Conservation (phyloP, 2,888 invertebrate genomes). For the Oeneis ivallda region DNA sequence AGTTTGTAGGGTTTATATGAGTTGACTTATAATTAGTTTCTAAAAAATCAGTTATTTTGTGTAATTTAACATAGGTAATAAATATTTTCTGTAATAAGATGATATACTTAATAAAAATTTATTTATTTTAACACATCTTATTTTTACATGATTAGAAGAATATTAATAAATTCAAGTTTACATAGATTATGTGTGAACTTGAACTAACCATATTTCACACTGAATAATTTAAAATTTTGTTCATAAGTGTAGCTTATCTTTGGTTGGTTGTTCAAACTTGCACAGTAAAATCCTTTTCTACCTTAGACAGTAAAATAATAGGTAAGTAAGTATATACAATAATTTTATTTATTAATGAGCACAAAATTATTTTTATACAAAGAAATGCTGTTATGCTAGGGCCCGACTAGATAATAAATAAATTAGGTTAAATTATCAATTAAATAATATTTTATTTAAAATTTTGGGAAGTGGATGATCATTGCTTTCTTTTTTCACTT, state of each 20-base stretch:
- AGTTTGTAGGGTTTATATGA: too few species aligned
- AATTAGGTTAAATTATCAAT: neutral
- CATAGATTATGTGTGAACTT: too few species aligned
- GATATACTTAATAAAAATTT: too few species aligned
- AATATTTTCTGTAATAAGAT: too few species aligned
- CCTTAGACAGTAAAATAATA: slow-evolving; percentile 19
- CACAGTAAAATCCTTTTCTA: slow-evolving; percentile 29
- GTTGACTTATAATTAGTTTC: too few species aligned
- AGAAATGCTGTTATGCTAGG: slow-evolving; percentile 59
- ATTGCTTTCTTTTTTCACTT: neutral
- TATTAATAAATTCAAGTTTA: too few species aligned
- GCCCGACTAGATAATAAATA: slow-evolving; percentile 20
- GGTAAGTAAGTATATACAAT: slow-evolving; percentile 44
- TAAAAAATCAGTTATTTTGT: too few species aligned
- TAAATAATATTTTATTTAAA: neutral
- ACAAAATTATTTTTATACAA: slow-evolving; percentile 54
- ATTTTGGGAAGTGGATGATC: neutral
- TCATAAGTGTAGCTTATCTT: too few species aligned
- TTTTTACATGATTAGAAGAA: too few species aligned
- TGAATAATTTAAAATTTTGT: too few species aligned
- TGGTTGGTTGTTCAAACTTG: slow-evolving; percentile 24
- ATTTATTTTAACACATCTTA: too few species aligned
- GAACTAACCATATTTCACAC: neutral
- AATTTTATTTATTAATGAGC: slow-evolving; percentile 45
- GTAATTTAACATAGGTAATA: too few species aligned